These are phyloP conservation scores for Tipula confusa DNA, from an alignment of 2,888 invertebrate genomes.

Conservation along the genomic window DNA sequence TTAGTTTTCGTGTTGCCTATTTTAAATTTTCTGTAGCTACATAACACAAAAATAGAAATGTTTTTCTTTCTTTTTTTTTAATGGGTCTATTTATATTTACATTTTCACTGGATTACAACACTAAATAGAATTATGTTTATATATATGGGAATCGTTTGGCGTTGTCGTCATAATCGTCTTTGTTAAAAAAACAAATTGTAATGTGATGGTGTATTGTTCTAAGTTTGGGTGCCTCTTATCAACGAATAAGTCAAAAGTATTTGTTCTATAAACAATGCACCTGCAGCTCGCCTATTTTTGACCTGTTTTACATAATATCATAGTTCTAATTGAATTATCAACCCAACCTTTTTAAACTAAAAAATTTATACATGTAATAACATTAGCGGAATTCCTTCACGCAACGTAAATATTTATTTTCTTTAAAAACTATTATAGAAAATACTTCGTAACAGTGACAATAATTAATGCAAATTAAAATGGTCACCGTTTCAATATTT, in stretches of 20 bases:
- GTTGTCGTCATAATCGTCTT: not conserved
- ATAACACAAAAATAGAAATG: not conserved
- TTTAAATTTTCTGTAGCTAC: not conserved
- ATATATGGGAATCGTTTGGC: not conserved
- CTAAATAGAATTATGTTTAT: not conserved
- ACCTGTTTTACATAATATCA: not conserved
- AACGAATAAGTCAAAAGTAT: not conserved
- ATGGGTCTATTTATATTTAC: not conserved
- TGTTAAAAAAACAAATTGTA: too few species aligned
- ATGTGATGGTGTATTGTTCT: not conserved
- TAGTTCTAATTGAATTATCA: constrained; percentile 14
- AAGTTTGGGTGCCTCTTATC: not conserved
- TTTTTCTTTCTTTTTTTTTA: not conserved
- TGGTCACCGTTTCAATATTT: not conserved
- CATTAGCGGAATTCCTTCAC: constrained; percentile 7
- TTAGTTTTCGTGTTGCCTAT: not conserved
- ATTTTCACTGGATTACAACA: constrained; percentile 1
- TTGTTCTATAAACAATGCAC: not conserved
- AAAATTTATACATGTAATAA: not conserved
- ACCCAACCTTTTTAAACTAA: not conserved
- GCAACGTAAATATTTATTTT: not conserved
- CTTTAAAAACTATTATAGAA: not conserved
- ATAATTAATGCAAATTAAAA: not conserved
- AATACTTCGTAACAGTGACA: not conserved
- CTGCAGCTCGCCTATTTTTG: not conserved